Conservation (phyloP, 2,888 invertebrate genomes). For the Ryuthela nishihirai region DNA sequence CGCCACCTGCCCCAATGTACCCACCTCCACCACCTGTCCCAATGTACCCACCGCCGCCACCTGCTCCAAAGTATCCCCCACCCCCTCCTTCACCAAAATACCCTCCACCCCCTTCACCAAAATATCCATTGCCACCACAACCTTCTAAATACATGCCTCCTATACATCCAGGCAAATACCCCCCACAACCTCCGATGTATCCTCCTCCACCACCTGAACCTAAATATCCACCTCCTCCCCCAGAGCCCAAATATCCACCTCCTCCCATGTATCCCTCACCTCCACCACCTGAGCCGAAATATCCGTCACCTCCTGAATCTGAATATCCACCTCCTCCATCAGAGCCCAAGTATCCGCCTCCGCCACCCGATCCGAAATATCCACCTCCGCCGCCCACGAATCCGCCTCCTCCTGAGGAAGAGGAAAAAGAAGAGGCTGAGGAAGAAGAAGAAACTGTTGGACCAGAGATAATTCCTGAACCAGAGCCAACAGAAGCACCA, state of each 20-base stretch:
- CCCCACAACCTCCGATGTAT: conserved; percentile 8
- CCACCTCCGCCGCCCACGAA: background rate
- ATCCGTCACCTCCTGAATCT: background rate
- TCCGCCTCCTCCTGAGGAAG: too few relatives aligned
- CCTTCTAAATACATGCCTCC: background rate
- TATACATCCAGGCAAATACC: conserved; percentile 6
- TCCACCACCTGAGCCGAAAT: conserved; percentile 1
- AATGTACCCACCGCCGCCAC: conserved; percentile 1
- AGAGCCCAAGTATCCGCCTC: conserved; percentile 4
- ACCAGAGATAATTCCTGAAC: too few relatives aligned
- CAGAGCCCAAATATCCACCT: too few relatives aligned
- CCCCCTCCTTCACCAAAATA: conserved; percentile 2
- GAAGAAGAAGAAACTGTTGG: too few relatives aligned
- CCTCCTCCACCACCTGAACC: too few relatives aligned
- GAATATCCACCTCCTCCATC: conserved; percentile 7
- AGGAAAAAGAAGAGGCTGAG: too few relatives aligned
- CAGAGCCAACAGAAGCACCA: too few relatives aligned
- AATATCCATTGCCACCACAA: conserved; percentile 2
- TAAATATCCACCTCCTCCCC: conserved; percentile 3
- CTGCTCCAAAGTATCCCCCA: conserved; percentile 12
- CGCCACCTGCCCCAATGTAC: background rate
- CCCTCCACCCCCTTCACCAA: conserved; percentile 7
- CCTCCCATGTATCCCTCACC: conserved; percentile 1
- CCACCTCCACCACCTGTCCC: conserved; percentile 15
- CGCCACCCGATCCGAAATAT: conserved; percentile 1